Evolutionary conservation across 2,113 vertebrate species (phyloP).

Genomic region (Rhinolophus sinicus): DNA sequence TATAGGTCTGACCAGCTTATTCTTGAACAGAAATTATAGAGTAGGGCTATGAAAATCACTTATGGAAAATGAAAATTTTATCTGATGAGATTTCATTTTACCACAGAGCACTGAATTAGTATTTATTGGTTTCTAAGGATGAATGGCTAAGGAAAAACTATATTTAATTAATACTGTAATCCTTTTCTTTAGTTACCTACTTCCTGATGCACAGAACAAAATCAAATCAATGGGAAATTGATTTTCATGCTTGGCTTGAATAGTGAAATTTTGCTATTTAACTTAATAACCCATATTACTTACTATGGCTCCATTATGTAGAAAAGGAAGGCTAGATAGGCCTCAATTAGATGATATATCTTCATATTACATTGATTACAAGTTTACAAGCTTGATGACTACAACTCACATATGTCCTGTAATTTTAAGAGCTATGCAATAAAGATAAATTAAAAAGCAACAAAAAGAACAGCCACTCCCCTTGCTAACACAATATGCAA

Average conservation of each 20-base stretch:
- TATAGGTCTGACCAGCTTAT: neutral
- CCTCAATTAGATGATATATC: conserved; percentile 58
- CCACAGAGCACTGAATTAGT: neutral
- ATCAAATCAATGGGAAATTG: conserved; percentile 74
- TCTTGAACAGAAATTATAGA: neutral
- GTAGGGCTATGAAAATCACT: neutral
- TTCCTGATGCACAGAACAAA: conserved; percentile 40
- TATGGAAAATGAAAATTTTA: conserved; percentile 32
- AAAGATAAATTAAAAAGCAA: conserved; percentile 61
- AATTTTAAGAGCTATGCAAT: conserved; percentile 24
- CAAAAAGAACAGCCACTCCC: neutral
- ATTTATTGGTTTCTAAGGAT: conserved; percentile 51
- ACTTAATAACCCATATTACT: conserved; percentile 71
- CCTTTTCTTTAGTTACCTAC: neutral
- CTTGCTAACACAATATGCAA: conserved; percentile 35
- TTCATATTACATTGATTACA: conserved; percentile 47
- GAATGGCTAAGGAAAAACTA: conserved; percentile 43
- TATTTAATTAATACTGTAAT: conserved; percentile 48
- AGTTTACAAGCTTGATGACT: conserved; percentile 50
- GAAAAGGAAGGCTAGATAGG: conserved; percentile 65
- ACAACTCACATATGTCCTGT: neutral
- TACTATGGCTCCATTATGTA: conserved; percentile 67
- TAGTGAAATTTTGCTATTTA: conserved; percentile 71
- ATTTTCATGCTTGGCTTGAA: conserved; percentile 57
- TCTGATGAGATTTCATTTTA: conserved; percentile 34